A percentile compares a stretch with the other conserved stretches of the same genome.
These are phyloP conservation scores for Alosa sapidissima DNA, from an alignment of 2,797 vertebrate genomes.

Conservation along the genomic window DNA sequence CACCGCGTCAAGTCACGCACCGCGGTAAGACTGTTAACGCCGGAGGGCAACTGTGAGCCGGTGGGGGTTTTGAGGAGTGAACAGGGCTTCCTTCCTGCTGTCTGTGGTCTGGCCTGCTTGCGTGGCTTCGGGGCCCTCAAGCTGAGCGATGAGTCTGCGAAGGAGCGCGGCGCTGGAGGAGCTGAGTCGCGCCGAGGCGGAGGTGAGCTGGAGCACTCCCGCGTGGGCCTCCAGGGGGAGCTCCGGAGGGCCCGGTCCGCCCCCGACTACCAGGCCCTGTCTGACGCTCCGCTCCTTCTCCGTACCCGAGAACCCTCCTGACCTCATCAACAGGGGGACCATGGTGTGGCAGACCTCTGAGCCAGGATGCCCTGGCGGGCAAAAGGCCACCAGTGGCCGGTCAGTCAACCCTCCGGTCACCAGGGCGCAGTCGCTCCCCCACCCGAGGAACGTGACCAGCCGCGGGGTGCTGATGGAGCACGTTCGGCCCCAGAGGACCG, in stretches of 20 bases:
- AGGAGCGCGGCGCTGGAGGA: conserved; percentile 28
- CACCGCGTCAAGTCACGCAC: not conserved
- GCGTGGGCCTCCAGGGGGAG: conserved; percentile 23
- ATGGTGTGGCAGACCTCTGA: conserved; percentile 20
- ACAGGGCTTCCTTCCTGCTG: not conserved
- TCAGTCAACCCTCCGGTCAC: conserved; percentile 25
- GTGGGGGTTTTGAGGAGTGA: not conserved
- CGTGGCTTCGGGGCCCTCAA: not conserved
- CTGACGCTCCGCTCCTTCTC: conserved; percentile 33
- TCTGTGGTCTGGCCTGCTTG: conserved; percentile 15
- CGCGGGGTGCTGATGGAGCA: conserved; percentile 37
- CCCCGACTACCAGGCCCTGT: conserved; percentile 49
- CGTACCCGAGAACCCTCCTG: conserved; percentile 46
- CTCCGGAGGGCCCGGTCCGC: conserved; percentile 35
- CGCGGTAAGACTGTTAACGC: not conserved
- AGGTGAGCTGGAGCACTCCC: conserved; percentile 23
- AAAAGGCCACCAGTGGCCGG: not conserved
- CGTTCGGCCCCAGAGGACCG: conserved; percentile 40
- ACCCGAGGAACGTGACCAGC: conserved; percentile 39
- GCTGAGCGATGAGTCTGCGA: conserved; percentile 55
- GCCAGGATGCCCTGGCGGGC: conserved; percentile 17
- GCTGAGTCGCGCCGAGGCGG: not conserved
- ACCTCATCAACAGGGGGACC: conserved; percentile 55
- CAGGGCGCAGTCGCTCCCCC: conserved; percentile 47
- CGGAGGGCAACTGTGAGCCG: not conserved